phyloP scores from a whole-genome alignment of 2,888 invertebrate genomes.

The Pandemis cinnamomeana region DNA sequence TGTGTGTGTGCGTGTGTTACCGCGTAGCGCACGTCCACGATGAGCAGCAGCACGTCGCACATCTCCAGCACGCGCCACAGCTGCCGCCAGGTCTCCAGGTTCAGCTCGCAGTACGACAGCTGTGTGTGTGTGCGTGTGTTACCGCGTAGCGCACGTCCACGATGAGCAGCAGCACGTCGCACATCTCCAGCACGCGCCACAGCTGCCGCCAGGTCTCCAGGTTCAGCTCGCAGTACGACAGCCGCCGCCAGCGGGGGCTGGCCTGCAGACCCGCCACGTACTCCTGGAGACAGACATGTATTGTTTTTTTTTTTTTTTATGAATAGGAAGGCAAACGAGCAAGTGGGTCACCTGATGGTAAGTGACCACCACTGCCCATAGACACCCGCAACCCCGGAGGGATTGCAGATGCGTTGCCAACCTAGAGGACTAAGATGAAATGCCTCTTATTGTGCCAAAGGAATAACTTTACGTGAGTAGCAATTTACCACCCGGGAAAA shows the following conservation, averaged over 20 bases:
- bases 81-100: constrained; percentile 98
- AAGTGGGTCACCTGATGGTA: too few species aligned
- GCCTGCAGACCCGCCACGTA: constrained; percentile 89
- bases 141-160: constrained; percentile 95
- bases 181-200: constrained; percentile 98
- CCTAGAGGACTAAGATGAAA: too few species aligned
- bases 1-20: constrained; percentile 73
- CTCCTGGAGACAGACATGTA: constrained; percentile 81
- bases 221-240: constrained; percentile 96
- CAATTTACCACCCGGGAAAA: too few species aligned
- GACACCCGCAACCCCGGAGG: too few species aligned
- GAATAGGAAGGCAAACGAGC: too few species aligned
- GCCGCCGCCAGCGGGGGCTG: constrained; percentile 83
- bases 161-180: constrained; percentile 94
- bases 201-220: constrained; percentile 98
- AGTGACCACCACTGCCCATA: too few species aligned
- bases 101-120: constrained; percentile 95
- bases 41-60: constrained; percentile 94
- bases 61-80: constrained; percentile 98
- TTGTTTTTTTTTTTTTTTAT: too few species aligned
- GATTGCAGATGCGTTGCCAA: too few species aligned
- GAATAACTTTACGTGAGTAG: too few species aligned
- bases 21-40: constrained; percentile 94
- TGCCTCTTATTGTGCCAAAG: too few species aligned
- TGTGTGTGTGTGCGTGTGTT: constrained; percentile 61